Conservation (phyloP, 2,888 invertebrate genomes). For the Drosophila tanythrix region DNA sequence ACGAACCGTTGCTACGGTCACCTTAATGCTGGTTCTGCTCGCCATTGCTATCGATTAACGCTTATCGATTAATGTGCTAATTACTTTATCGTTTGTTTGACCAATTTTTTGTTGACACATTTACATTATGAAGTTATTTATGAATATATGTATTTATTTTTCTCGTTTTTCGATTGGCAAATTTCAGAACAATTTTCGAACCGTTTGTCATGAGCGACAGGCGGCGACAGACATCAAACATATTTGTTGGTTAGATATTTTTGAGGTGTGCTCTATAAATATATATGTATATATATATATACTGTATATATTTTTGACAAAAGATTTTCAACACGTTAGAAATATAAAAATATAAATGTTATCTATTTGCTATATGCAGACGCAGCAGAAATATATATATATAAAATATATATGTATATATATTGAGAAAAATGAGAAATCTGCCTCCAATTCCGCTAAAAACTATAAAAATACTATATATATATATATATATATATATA, state of each 20-base stretch:
- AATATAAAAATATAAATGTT: slow-evolving; percentile 35
- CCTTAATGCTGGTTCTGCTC: slow-evolving; percentile 49
- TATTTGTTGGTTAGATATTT: slow-evolving; percentile 17
- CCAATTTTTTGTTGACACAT: background rate
- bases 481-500: background rate
- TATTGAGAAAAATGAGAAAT: slow-evolving; percentile 6
- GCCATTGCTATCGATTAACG: slow-evolving; percentile 41
- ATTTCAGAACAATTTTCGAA: slow-evolving; percentile 23
- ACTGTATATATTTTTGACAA: slow-evolving; percentile 43
- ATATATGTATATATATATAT: slow-evolving; percentile 12
- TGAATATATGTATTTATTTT: background rate
- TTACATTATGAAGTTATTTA: slow-evolving; percentile 14
- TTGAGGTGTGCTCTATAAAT: slow-evolving; percentile 4
- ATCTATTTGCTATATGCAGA: slow-evolving; percentile 17
- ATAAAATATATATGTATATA: slow-evolving; percentile 12
- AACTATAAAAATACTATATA: slow-evolving; percentile 1
- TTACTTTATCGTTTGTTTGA: background rate
- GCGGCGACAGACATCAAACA: slow-evolving; percentile 54
- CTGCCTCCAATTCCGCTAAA: slow-evolving; percentile 13
- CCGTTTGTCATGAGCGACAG: slow-evolving; percentile 61
- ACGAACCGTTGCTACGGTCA: slow-evolving; percentile 53
- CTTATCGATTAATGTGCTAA: background rate
- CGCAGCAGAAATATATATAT: background rate
- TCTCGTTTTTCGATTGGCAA: slow-evolving; percentile 1
- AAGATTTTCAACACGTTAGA: slow-evolving; percentile 43